Percentiles rank a stretch among this genome's conserved stretches.
These are phyloP conservation scores for Petrolisthes manimaculis DNA, from an alignment of 2,888 invertebrate species.

Conservation along the genomic window DNA sequence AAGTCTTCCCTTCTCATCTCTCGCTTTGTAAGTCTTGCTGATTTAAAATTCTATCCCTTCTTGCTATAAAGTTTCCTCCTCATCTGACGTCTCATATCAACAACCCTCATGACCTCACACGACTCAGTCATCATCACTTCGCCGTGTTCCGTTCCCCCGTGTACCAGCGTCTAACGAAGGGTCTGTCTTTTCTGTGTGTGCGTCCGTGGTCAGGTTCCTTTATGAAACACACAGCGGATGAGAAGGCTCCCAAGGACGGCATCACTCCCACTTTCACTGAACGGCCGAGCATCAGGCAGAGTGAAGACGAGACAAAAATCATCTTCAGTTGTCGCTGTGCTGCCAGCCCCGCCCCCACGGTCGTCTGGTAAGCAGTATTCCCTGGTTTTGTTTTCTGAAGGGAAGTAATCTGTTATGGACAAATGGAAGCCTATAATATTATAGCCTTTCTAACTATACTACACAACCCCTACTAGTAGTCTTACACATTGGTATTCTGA, in stretches of 20 bases:
- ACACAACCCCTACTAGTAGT: too few species aligned
- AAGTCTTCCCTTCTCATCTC: neutral
- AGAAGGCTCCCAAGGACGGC: conserved; percentile 88
- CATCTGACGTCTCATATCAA: neutral
- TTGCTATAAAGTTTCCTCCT: neutral
- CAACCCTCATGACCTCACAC: neutral
- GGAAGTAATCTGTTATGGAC: too few species aligned
- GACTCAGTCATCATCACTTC: neutral
- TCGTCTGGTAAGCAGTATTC: conserved; percentile 82
- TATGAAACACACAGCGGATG: conserved; percentile 80
- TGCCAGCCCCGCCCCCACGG: conserved; percentile 94
- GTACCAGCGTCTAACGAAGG: neutral
- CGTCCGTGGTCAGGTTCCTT: conserved; percentile 61
- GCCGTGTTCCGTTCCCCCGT: conserved; percentile 4
- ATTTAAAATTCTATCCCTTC: neutral
- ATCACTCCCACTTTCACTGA: conserved; percentile 98
- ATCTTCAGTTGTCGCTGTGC: conserved; percentile 97
- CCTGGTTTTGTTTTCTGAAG: neutral
- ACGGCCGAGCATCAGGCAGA: conserved; percentile 96
- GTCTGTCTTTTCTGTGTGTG: neutral
- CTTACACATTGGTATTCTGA: too few species aligned
- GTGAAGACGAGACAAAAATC: conserved; percentile 94
- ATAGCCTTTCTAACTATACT: too few species aligned
- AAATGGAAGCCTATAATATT: too few species aligned
- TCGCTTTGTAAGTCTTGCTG: neutral